phyloP scores from a whole-genome alignment of 2,888 invertebrate species.

The Leptinotarsa tumamoca region DNA sequence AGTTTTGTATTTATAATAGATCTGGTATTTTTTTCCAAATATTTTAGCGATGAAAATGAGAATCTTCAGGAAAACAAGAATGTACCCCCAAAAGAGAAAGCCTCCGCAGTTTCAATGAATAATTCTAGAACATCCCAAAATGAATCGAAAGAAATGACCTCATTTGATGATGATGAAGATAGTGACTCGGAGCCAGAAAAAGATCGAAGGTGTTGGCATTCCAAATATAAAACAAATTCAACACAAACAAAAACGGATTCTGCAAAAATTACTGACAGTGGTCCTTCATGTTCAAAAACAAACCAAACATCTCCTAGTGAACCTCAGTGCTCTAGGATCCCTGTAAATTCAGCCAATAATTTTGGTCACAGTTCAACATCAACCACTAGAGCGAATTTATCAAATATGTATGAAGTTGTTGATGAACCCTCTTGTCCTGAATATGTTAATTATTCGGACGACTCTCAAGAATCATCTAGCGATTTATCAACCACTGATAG shows the following conservation, averaged over 20 bases:
- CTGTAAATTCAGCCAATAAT: no score
- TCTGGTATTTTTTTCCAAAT: neutral
- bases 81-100: neutral
- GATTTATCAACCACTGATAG: neutral
- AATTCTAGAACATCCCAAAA: neutral
- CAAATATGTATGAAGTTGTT: neutral
- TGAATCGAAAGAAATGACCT: neutral
- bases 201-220: neutral
- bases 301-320: neutral
- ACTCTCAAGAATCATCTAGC: neutral
- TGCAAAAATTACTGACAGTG: neutral
- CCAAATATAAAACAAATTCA: slow-evolving; percentile 1
- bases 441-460: neutral
- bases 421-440: neutral
- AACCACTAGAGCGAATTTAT: neutral
- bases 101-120: neutral
- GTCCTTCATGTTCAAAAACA: slow-evolving; percentile 30
- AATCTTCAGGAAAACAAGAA: neutral
- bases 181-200: neutral
- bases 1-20: no score
- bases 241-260: slow-evolving; percentile 7
- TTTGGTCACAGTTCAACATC: neutral
- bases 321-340: neutral
- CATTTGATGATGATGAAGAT: neutral
- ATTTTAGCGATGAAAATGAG: neutral